phyloP scores from a whole-genome alignment of 92 coral and sea anemone genomes.

The Pocillopora grandis region DNA sequence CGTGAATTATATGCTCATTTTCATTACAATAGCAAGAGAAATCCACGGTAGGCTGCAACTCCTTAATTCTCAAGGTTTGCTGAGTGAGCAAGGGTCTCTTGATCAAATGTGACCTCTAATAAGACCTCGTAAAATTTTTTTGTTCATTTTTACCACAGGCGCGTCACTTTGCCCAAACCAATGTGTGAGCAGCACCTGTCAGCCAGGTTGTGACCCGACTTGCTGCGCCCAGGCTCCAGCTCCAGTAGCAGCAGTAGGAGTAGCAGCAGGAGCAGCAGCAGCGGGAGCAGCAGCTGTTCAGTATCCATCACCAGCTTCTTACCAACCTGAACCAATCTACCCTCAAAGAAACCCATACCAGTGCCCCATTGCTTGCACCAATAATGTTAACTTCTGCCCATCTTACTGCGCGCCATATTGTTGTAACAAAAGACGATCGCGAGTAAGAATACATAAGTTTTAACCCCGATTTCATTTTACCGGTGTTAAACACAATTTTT shows the following conservation, averaged over 20 bases:
- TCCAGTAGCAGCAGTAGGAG: background rate
- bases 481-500: background rate
- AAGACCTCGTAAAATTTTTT: no score
- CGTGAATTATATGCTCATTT: no score
- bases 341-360: background rate
- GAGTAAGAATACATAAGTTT: conserved; percentile 19
- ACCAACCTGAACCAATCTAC: conserved; percentile 4
- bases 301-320: conserved; percentile 11
- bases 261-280: background rate
- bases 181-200: conserved; percentile 17
- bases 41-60: no score
- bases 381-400: conserved; percentile 42
- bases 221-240: conserved; percentile 11
- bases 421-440: conserved; percentile 35
- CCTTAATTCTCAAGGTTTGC: no score
- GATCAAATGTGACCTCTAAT: no score
- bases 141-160: conserved; percentile 5
- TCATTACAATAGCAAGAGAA: no score
- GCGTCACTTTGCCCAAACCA: conserved; percentile 34
- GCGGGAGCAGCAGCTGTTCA: background rate
- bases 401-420: conserved; percentile 49
- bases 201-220: conserved; percentile 18
- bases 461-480: background rate
- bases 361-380: conserved; percentile 27
- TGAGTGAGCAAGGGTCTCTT: no score